Conservation (phyloP, 2,888 invertebrate species). For the Drosophila lutescens region DNA sequence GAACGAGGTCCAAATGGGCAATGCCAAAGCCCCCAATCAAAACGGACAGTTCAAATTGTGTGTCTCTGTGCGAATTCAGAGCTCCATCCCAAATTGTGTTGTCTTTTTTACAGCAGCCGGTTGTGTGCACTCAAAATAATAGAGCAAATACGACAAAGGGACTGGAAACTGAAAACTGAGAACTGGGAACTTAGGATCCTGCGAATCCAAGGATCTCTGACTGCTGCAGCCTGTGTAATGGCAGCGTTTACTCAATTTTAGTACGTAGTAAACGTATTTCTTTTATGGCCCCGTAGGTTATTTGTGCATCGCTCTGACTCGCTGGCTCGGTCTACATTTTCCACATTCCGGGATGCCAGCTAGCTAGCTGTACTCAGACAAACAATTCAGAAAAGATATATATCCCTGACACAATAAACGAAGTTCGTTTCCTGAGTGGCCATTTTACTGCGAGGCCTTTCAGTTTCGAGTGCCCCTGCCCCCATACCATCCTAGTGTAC, state of each 20-base stretch:
- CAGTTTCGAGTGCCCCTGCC: constrained; percentile 37
- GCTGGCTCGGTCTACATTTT: constrained; percentile 55
- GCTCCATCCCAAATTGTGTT: constrained; percentile 35
- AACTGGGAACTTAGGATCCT: constrained; percentile 16
- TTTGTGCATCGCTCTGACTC: constrained; percentile 66
- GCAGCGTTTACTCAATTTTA: constrained; percentile 79
- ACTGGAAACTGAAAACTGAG: constrained; percentile 38
- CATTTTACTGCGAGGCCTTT: constrained; percentile 77
- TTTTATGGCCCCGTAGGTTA: constrained; percentile 70
- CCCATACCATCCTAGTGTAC: not conserved
- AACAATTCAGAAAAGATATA: constrained; percentile 59
- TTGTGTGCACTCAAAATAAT: constrained; percentile 74
- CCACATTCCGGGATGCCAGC: constrained; percentile 50
- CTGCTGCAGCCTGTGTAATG: constrained; percentile 72
- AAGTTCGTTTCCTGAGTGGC: constrained; percentile 79
- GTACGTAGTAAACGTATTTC: constrained; percentile 79
- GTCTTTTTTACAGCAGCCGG: constrained; percentile 64
- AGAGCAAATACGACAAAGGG: constrained; percentile 59
- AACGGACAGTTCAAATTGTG: constrained; percentile 30
- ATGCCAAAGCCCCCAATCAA: constrained; percentile 8
- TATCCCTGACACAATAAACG: constrained; percentile 79
- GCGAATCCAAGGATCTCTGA: constrained; percentile 41
- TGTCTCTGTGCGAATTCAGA: constrained; percentile 12
- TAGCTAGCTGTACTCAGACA: constrained; percentile 46
- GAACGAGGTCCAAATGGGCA: too few species aligned